Evolutionary conservation across 2,888 invertebrate species (phyloP).

Genomic region (Philonicus albiceps): DNA sequence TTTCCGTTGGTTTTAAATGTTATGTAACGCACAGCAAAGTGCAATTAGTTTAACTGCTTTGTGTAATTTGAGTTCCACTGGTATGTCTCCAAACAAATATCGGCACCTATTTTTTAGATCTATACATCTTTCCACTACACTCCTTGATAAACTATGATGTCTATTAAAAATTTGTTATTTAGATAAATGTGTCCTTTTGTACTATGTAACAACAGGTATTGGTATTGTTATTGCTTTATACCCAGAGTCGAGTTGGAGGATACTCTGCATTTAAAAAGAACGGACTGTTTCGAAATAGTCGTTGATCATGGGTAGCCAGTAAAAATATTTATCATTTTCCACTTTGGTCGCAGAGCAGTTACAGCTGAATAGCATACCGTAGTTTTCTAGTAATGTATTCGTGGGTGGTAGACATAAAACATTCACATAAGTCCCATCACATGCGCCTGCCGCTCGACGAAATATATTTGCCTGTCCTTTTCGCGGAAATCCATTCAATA

Average conservation of each 20-base stretch:
- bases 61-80: too few relatives aligned
- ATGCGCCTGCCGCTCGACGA: too few relatives aligned
- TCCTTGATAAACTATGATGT: not conserved
- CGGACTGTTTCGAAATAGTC: not conserved
- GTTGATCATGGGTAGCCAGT: not conserved
- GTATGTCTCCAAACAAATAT: constrained; percentile 18
- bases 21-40: too few relatives aligned
- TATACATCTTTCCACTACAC: constrained; percentile 6
- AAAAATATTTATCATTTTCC: not conserved
- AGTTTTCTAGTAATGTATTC: too few relatives aligned
- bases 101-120: not conserved
- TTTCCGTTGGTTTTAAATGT: not conserved
- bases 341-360: not conserved
- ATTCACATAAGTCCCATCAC: too few relatives aligned
- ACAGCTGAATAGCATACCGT: not conserved
- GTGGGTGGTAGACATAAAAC: too few relatives aligned
- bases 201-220: not conserved
- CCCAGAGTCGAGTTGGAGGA: not conserved
- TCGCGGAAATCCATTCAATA: too few relatives aligned
- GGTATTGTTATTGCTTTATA: not conserved
- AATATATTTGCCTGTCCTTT: not conserved
- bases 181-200: not conserved
- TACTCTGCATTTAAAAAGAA: not conserved
- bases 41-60: too few relatives aligned
- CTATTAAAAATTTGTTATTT: not conserved